Conservation (phyloP, 2,888 invertebrate species). For the Nasonia oneida region DNA sequence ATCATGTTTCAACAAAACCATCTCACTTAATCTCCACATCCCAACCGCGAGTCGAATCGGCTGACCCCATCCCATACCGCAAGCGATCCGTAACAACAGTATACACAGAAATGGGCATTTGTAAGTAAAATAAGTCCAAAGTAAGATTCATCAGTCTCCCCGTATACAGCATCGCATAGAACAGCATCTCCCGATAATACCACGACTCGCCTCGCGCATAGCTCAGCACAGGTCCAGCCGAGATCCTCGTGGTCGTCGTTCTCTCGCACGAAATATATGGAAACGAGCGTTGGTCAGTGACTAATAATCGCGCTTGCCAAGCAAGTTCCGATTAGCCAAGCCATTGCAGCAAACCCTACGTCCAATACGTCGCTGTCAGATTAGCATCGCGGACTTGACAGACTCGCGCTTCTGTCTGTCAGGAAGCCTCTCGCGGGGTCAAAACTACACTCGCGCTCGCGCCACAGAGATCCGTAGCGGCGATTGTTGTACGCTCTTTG, state of each 20-base stretch:
- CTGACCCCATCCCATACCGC: not conserved
- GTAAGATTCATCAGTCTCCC: slow-evolving; percentile 33
- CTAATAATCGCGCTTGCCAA: slow-evolving; percentile 70
- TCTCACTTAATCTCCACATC: not conserved
- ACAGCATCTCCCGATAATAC: slow-evolving; percentile 1
- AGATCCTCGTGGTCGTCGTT: slow-evolving; percentile 44
- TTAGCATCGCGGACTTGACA: slow-evolving; percentile 78
- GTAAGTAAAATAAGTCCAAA: slow-evolving; percentile 47
- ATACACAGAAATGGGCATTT: slow-evolving; percentile 15
- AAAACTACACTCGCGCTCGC: slow-evolving; percentile 62
- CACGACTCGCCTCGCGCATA: not conserved
- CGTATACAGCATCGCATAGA: not conserved
- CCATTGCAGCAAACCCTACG: slow-evolving; percentile 53
- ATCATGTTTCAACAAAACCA: not conserved
- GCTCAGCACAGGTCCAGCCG: not conserved
- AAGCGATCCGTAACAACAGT: not conserved
- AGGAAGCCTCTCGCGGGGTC: slow-evolving; percentile 62
- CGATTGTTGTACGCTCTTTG: slow-evolving; percentile 71
- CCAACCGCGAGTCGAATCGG: too few relatives aligned
- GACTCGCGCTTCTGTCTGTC: slow-evolving; percentile 79
- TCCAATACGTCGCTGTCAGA: slow-evolving; percentile 78
- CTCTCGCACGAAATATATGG: slow-evolving; percentile 68
- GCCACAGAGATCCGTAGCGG: slow-evolving; percentile 70
- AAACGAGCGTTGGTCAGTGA: slow-evolving; percentile 70
- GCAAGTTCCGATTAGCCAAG: slow-evolving; percentile 66